These are phyloP conservation scores for Zaprionus ornatus DNA, from an alignment of 1,140 invertebrate species.

Conservation along the genomic window DNA sequence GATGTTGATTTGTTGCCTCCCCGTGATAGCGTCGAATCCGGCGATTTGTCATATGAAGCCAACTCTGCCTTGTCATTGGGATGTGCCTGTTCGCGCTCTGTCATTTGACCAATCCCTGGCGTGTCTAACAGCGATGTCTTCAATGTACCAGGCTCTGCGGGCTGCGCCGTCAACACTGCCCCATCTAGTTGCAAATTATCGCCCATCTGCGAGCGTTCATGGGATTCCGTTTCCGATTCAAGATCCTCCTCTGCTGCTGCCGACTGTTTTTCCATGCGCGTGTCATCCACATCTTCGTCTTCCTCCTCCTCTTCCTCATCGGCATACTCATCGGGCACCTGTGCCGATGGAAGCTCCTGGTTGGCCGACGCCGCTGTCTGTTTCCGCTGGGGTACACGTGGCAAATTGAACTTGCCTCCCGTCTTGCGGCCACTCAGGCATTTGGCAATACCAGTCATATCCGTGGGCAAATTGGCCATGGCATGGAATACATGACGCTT, in stretches of 20 bases:
- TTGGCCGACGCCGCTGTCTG: conserved; percentile 28
- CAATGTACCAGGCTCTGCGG: conserved; percentile 94
- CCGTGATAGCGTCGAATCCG: conserved; percentile 29
- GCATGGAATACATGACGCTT: conserved; percentile 99
- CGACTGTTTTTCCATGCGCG: conserved; percentile 33
- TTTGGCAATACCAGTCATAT: conserved; percentile 94
- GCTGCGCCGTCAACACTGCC: conserved; percentile 90
- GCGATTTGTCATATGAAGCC: conserved; percentile 54
- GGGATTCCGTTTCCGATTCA: conserved; percentile 71
- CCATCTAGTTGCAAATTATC: conserved; percentile 91
- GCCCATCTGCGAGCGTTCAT: conserved; percentile 71
- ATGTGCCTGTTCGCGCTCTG: conserved; percentile 95
- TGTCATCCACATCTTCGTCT: conserved; percentile 35
- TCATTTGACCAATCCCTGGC: conserved; percentile 93
- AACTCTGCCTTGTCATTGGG: conserved; percentile 84
- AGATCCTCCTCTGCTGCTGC: conserved; percentile 51
- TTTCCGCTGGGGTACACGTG: conserved; percentile 65
- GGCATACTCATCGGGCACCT: conserved; percentile 61
- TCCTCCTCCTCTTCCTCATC: conserved; percentile 64
- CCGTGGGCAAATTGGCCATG: conserved; percentile 97
- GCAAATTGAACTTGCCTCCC: conserved; percentile 76
- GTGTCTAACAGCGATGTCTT: conserved; percentile 95
- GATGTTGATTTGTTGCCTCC: conserved; percentile 58
- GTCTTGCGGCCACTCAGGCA: conserved; percentile 90
- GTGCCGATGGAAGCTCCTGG: conserved; percentile 64